A percentile compares a stretch with the other conserved stretches of the same genome.
phyloP scores from a whole-genome alignment of 1,140 invertebrate genomes.

The Antheraea pernyi region DNA sequence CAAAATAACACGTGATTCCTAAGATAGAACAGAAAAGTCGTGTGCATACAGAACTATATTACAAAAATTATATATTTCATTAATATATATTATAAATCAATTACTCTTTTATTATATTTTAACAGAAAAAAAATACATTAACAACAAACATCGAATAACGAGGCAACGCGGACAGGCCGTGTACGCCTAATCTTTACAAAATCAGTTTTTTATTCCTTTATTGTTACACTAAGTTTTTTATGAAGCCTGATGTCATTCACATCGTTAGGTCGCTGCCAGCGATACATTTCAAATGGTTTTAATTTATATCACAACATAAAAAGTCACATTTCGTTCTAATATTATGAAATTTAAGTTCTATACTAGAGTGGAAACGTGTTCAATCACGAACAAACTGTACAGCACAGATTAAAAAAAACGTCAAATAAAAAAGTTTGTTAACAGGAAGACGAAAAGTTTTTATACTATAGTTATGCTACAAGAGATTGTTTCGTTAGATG shows the following conservation, averaged over 20 bases:
- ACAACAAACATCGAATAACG: too few species aligned
- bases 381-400: not conserved
- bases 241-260: slow-evolving; percentile 58
- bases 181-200: slow-evolving; percentile 53
- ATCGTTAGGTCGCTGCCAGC: slow-evolving; percentile 29
- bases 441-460: too few species aligned
- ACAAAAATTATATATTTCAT: not conserved
- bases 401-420: not conserved
- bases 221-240: slow-evolving; percentile 59
- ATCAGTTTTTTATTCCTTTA: slow-evolving; percentile 53
- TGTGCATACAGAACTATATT: too few species aligned
- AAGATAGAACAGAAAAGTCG: too few species aligned
- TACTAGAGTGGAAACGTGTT: not conserved
- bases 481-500: too few species aligned
- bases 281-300: slow-evolving; percentile 2
- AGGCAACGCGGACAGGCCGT: slow-evolving; percentile 34
- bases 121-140: not conserved
- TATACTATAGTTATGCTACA: too few species aligned
- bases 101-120: not conserved
- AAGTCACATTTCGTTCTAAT: not conserved
- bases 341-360: not conserved
- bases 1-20: not conserved
- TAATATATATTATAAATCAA: not conserved
- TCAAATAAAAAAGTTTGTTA: not conserved
- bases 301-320: slow-evolving; percentile 8